Evolutionary conservation across 1,140 invertebrate genomes (phyloP).

Genomic region (Drosophila varians): DNA sequence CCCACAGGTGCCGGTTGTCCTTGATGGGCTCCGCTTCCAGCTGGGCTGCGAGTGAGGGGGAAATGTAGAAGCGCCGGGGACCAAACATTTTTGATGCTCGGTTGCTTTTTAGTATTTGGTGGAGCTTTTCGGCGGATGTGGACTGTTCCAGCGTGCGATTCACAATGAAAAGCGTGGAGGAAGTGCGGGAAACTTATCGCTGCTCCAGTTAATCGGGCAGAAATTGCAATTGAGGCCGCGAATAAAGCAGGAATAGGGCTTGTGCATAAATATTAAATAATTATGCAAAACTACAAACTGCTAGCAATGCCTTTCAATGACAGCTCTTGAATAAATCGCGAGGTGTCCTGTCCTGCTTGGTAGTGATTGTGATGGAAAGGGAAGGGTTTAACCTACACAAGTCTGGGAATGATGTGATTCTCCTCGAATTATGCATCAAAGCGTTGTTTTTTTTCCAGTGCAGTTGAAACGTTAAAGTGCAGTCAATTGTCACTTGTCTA

Average conservation of each 20-base stretch:
- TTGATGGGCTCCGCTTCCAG: constrained; percentile 71
- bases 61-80: neutral
- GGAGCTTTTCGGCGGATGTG: neutral
- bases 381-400: no score
- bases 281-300: neutral
- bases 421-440: no score
- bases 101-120: neutral
- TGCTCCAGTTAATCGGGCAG: neutral
- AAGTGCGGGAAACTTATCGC: neutral
- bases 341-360: no score
- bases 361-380: no score
- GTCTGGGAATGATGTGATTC: no score
- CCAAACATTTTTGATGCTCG: constrained; percentile 1
- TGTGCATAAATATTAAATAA: no score
- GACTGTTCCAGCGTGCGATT: neutral
- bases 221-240: neutral
- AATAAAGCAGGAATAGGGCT: no score
- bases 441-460: no score
- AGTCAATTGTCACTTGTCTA: neutral
- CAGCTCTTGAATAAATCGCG: no score
- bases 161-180: neutral
- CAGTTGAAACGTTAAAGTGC: neutral
- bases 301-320: neutral
- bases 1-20: constrained; percentile 70
- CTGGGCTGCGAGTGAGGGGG: constrained; percentile 56